These are phyloP conservation scores for Bombus difficillimus DNA, from an alignment of 1,140 invertebrate species.

Conservation along the genomic window DNA sequence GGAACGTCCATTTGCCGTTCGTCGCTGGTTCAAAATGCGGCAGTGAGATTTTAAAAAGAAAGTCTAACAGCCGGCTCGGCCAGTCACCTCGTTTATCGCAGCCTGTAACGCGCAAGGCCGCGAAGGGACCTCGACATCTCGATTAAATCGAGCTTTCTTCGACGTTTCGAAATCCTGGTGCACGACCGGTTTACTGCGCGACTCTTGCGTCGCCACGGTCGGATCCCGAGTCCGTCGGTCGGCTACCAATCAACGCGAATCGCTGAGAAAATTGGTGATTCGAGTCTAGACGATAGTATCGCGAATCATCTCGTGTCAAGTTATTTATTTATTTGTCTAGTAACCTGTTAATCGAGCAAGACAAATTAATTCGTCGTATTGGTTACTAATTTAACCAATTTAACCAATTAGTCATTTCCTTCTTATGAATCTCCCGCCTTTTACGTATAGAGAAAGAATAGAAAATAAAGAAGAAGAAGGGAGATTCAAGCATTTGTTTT, in stretches of 20 bases:
- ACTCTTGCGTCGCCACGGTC: conserved; percentile 9
- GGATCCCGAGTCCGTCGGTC: conserved; percentile 23
- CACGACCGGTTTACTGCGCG: conserved; percentile 51
- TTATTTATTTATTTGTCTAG: not conserved
- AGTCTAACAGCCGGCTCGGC: conserved; percentile 37
- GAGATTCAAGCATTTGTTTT: not conserved
- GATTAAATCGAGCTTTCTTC: conserved; percentile 62
- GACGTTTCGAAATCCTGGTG: conserved; percentile 57
- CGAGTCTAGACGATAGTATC: not conserved
- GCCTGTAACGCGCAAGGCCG: conserved; percentile 59
- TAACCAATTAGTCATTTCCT: too few species aligned
- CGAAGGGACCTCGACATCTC: conserved; percentile 61
- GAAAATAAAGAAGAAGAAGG: not conserved
- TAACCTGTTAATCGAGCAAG: not conserved
- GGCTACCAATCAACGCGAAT: conserved; percentile 16
- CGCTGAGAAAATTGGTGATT: not conserved
- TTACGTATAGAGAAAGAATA: not conserved
- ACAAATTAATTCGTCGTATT: not conserved
- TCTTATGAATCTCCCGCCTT: not conserved
- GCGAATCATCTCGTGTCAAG: not conserved
- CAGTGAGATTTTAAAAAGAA: conserved; percentile 44
- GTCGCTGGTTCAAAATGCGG: too few species aligned
- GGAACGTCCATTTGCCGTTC: not conserved
- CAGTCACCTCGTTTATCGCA: conserved; percentile 64
- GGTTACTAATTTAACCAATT: not conserved